Evolutionary conservation across 2,888 invertebrate genomes (phyloP).

Genomic region (Patella pellucida): DNA sequence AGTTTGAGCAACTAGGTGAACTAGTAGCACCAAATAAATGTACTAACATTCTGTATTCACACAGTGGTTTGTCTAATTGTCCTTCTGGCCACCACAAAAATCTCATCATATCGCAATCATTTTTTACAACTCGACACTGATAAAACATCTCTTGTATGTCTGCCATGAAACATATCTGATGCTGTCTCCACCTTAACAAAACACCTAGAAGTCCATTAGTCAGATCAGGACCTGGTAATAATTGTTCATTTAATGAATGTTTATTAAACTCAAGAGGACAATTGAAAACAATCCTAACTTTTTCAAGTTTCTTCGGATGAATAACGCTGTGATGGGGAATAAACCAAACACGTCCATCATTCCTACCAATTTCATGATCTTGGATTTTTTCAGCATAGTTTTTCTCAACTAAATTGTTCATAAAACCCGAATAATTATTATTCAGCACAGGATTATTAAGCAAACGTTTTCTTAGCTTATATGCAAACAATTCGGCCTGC

Average conservation of each 20-base stretch:
- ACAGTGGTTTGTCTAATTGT: background rate
- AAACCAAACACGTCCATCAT: constrained; percentile 32
- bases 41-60: background rate
- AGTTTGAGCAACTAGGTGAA: background rate
- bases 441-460: no score
- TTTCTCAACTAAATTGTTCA: constrained; percentile 24
- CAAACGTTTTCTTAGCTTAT: background rate
- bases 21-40: constrained; percentile 3
- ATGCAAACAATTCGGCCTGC: constrained; percentile 7
- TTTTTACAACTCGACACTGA: constrained; percentile 30
- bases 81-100: constrained; percentile 34
- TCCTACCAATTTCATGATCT: background rate
- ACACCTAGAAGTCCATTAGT: constrained; percentile 39
- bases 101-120: constrained; percentile 29
- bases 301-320: constrained; percentile 28
- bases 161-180: constrained; percentile 34
- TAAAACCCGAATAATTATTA: constrained; percentile 27
- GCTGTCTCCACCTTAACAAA: constrained; percentile 35
- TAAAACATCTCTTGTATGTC: constrained; percentile 36
- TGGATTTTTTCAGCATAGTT: constrained; percentile 26
- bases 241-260: constrained; percentile 35
- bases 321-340: constrained; percentile 34
- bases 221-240: constrained; percentile 42
- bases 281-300: constrained; percentile 36
- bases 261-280: constrained; percentile 31